Conservation (phyloP, 1,140 invertebrate species). For the Drosophila persimilis region DNA sequence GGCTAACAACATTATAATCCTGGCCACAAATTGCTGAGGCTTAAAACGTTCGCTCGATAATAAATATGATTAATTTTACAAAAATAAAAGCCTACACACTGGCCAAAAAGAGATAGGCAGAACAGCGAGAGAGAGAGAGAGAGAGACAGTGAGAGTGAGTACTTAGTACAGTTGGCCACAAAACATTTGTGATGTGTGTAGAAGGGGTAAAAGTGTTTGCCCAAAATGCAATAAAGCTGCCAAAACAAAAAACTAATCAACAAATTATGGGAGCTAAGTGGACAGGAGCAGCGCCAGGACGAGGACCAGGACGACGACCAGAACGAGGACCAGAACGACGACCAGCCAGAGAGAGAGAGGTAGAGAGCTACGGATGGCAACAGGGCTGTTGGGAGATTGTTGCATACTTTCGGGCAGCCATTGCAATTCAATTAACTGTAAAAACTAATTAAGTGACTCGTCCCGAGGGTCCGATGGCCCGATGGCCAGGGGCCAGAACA, state of each 20-base stretch:
- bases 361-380: conserved; percentile 7
- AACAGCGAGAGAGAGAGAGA: not conserved
- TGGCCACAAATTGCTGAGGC: conserved; percentile 70
- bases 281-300: not conserved
- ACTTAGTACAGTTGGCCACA: conserved; percentile 47
- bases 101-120: conserved; percentile 1
- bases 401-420: conserved; percentile 41
- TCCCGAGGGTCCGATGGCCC: conserved; percentile 9
- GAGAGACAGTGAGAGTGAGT: not conserved
- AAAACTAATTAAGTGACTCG: conserved; percentile 78
- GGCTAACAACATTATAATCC: conserved; percentile 68
- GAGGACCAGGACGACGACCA: conserved; percentile 2
- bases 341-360: not conserved
- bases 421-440: conserved; percentile 79
- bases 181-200: conserved; percentile 6
- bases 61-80: conserved; percentile 75
- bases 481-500: not conserved
- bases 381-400: not conserved
- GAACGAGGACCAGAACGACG: not conserved
- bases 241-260: conserved; percentile 50
- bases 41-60: conserved; percentile 52
- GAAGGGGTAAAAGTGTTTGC: not conserved
- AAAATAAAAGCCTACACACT: not conserved
- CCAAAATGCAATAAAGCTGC: conserved; percentile 43
- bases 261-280: conserved; percentile 53